Evolutionary conservation across 2,888 invertebrate species (phyloP), one percentile per base, ranked within the genome.

Genomic region (Agapetus fuscipes): DNA sequence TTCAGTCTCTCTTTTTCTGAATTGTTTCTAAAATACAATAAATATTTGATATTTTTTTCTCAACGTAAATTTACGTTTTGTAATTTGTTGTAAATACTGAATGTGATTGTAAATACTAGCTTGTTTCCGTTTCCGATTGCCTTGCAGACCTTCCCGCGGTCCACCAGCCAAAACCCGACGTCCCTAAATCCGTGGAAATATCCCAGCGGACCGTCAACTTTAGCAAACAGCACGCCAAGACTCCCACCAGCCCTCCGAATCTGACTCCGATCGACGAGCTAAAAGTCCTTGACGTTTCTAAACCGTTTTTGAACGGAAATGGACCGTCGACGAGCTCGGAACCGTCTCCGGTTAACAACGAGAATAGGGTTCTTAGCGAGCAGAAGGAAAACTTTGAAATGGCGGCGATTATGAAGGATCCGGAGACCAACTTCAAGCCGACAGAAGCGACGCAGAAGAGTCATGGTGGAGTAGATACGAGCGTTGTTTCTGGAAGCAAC

Each of bases 381-480:
- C 55, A 71, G 12, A 61, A 64, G 48, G n/a, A n/a, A n/a, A n/a
- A n/a, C n/a, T 71, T 70, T 53, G 69, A 69, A 49, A 65, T 64
- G 52, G 66, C 66, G 15, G 10, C 42, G n/a, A n/a, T n/a, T n/a
- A n/a, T n/a, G n/a, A n/a, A n/a, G n/a, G n/a, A n/a, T n/a, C 9
- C 5, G 10, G 13, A 13, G 10, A 57, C 67, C 3, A 55, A 65
- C n/a, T 68, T 68, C 48, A 69, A 68, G 49, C 60, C 67, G 10
- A 63, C 60, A 52, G 62, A 67, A 54, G 66, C 67, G 14, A 67
- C 68, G 28, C 71, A 71, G 49, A 61, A 65, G 34, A 72, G 69
- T 17, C 74, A 74, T 17, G 71, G 74, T 11, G 68, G 74, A 12
- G 64, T 75, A 12, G 75, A 75, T 49, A 76, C 64, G 1, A 65